Evolutionary conservation across 1,140 invertebrate species (phyloP).

Genomic region (Sesamia nonagrioides): DNA sequence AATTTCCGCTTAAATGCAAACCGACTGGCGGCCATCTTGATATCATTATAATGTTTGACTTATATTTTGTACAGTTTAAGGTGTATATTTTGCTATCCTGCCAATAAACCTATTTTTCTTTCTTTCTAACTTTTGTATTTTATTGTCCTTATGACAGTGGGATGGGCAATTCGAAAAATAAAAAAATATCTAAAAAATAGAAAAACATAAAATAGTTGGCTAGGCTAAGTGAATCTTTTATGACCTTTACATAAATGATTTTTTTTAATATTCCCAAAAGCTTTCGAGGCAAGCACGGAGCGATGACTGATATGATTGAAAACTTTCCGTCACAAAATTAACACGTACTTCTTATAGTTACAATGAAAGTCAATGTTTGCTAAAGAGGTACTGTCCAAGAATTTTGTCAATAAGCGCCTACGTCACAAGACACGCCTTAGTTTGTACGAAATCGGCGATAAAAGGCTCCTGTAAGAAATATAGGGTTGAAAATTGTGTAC

Average conservation of each 20-base stretch:
- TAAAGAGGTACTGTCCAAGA: background rate
- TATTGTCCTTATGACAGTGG: no score
- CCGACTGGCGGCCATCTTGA: no score
- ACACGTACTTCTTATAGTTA: slow-evolving; percentile 9
- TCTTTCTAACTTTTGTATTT: no score
- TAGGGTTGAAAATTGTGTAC: background rate
- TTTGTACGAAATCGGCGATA: background rate
- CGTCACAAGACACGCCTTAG: slow-evolving; percentile 28
- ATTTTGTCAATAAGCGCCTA: slow-evolving; percentile 12
- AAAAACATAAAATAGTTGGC: no score
- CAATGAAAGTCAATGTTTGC: background rate
- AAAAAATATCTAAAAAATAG: no score
- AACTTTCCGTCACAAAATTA: background rate
- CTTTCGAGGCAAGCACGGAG: background rate
- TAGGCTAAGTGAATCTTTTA: background rate
- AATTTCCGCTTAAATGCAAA: no score
- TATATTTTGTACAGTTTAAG: no score
- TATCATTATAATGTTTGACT: no score
- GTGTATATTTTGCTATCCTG: no score
- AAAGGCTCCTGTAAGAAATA: background rate
- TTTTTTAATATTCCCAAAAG: background rate
- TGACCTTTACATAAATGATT: background rate
- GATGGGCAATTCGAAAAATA: no score
- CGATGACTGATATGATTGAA: slow-evolving; percentile 6
- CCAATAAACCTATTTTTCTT: no score